Base-by-base conservation (phyloP, 2,113 vertebrate species). In the Collichthys lucidus region DNA sequence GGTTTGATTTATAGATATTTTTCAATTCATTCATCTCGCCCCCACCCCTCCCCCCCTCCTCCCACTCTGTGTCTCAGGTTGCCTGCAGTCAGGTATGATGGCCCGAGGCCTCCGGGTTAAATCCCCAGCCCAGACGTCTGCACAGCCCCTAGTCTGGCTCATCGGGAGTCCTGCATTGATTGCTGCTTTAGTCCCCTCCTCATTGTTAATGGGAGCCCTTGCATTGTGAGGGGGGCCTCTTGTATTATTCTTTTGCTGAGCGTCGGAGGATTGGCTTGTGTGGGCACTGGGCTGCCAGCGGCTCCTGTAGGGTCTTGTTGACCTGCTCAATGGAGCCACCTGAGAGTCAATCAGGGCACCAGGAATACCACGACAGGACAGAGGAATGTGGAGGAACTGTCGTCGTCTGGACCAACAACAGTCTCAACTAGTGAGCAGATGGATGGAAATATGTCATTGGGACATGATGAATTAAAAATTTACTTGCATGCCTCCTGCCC, bases 61-160 rank as follows among this genome's bases (percentile, higher is more conserved):
- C 12, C 62, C 19, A 46, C 60, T 65, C 24, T 11, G 42, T 16
- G n/a, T 92, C 85, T 93, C 86, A 88, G 88, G 89, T 92, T 92
- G 85, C 92, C 88, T 88, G 77, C 77, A 88, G 84, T 85, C 85
- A 89, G 86, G 85, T 90, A 87, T 77, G 90, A 90, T 79, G 85
- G 83, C 91, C 92, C 56, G 47, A 88, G 91, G 90, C 90, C 77
- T 79, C 63, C 11, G n/a, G n/a, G 69, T 68, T 81, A 92, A 94
- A 92, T 86, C 91, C 84, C 71, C 85, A 92, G 93, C 84, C 92
- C 83, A 94, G 93, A 92, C 92, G 93, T 93, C 93, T 94, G 87
- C 90, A 26, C 22, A 47, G 77, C 78, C 31, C 35, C 86, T 73
- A 81, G 88, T 88, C 80, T 88, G 86, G 80, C 86, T 88, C 86